Evolutionary conservation across 2,797 vertebrate genomes (phyloP), one percentile per base, ranked within the genome.

Genomic region (Etheostoma nigrum): DNA sequence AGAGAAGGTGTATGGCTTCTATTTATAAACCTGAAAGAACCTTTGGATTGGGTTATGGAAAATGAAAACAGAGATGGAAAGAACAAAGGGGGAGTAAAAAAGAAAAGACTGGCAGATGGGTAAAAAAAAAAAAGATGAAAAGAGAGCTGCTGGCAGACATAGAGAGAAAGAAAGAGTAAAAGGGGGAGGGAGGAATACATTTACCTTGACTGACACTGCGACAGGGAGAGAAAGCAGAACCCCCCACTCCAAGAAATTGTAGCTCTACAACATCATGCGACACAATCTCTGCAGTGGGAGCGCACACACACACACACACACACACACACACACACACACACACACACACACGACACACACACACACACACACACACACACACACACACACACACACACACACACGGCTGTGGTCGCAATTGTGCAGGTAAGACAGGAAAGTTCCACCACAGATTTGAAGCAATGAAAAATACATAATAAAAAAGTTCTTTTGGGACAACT

Each of bases 121-220:
- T 40, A 40, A 40, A 71, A 53, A 73, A 76, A 30, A 30, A 30
- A 30, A 30, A 74, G 79, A 86, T 62, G 69, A 77, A 83, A 66
- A 79, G 78, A 64, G 66, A 71, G 53, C 63, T 74, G 80, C 72
- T 27, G 25, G 25, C 71, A 76, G 57, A 60, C 48, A 36, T 71
- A 70, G 16, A 65, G 69, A 53, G 42, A 54, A 53, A 44, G 9
- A 4, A 21, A 4, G 71, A 52, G 23, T n/a, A 53, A 68, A 18
- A 6, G 33, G n/a, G 19, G 19, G 72, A 51, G 23, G 81, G 83
- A 65, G 81, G 86, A 73, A 87, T 90, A 91, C 84, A 87, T 92
- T 93, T 92, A 91, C 87, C 92, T 92, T 90, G 88, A 93, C 84
- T 92, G 91, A 92, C 91, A 89, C 93, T 91, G 91, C 90, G 88